phyloP scores from a whole-genome alignment of 2,113 vertebrate species.

The Apteryx owenii region DNA sequence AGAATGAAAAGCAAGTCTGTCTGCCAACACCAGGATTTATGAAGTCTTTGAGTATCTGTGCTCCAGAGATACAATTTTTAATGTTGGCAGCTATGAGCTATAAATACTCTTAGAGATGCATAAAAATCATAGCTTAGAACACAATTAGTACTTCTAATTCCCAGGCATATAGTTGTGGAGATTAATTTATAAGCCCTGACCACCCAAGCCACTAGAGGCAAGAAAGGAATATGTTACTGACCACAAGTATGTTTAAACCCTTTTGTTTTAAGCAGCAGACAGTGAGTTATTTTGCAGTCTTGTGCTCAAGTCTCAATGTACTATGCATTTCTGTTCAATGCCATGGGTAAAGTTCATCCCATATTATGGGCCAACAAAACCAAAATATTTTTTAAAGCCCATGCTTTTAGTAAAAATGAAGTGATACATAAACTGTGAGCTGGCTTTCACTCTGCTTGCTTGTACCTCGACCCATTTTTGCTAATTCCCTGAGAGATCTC shows the following conservation, averaged over 20 bases:
- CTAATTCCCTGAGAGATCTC: not conserved
- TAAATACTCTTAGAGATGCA: constrained; percentile 14
- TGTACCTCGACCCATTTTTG: not conserved
- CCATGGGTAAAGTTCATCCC: not conserved
- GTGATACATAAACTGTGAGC: not conserved
- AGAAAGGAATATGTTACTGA: not conserved
- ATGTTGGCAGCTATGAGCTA: constrained; percentile 16
- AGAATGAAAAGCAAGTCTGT: constrained; percentile 4
- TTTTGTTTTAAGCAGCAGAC: not conserved
- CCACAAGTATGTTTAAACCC: not conserved
- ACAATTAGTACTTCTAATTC: constrained; percentile 39
- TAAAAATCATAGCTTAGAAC: not conserved
- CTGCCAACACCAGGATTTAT: constrained; percentile 47
- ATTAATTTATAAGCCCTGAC: constrained; percentile 7
- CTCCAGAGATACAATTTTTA: constrained; percentile 4
- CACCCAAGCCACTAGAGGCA: not conserved
- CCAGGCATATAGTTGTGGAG: not conserved
- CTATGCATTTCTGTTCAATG: not conserved
- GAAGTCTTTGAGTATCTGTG: not conserved
- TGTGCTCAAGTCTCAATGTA: not conserved
- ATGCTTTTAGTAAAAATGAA: not conserved
- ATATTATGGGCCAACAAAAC: not conserved
- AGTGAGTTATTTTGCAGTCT: not conserved
- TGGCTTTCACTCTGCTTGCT: not conserved
- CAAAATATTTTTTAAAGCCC: not conserved